phyloP scores from a whole-genome alignment of 2,888 invertebrate genomes.

The Polydesmus complanatus region DNA sequence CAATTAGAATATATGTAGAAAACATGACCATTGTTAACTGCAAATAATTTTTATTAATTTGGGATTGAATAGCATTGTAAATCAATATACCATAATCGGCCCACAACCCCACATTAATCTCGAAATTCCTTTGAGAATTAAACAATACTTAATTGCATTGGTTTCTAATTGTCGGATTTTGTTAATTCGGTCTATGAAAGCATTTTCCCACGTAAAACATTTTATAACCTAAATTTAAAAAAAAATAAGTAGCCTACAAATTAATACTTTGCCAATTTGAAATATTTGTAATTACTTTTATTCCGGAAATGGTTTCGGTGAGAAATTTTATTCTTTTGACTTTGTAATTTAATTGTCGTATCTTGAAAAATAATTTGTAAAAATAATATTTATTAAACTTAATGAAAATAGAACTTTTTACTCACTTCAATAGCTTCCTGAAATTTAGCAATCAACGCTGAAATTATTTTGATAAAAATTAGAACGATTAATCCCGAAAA shows the following conservation, averaged over 20 bases:
- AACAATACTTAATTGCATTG: background rate
- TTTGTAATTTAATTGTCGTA: conserved; percentile 1
- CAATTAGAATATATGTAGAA: conserved; percentile 1
- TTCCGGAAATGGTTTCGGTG: conserved; percentile 7
- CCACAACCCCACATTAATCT: background rate
- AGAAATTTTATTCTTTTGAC: conserved; percentile 8
- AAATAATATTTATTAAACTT: too few relatives aligned
- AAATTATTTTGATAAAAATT: conserved; percentile 80
- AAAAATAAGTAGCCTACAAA: too few relatives aligned
- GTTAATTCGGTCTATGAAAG: conserved; percentile 5
- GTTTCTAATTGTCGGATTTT: background rate
- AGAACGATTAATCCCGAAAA: conserved; percentile 83
- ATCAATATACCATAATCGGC: background rate
- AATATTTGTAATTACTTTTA: conserved; percentile 1
- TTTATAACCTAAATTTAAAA: conserved; percentile 10
- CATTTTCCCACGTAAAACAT: conserved; percentile 10
- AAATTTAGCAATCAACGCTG: conserved; percentile 55
- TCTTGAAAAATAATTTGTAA: too few relatives aligned
- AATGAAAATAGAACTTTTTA: too few relatives aligned
- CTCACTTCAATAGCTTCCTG: background rate
- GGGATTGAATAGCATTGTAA: background rate
- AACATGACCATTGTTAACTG: conserved; percentile 2
- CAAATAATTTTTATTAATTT: background rate
- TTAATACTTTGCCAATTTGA: too few relatives aligned
- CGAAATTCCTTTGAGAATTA: background rate